These are phyloP conservation scores for Cyphomyrmex costatus DNA, from an alignment of 1,140 invertebrate genomes.

Conservation along the genomic window DNA sequence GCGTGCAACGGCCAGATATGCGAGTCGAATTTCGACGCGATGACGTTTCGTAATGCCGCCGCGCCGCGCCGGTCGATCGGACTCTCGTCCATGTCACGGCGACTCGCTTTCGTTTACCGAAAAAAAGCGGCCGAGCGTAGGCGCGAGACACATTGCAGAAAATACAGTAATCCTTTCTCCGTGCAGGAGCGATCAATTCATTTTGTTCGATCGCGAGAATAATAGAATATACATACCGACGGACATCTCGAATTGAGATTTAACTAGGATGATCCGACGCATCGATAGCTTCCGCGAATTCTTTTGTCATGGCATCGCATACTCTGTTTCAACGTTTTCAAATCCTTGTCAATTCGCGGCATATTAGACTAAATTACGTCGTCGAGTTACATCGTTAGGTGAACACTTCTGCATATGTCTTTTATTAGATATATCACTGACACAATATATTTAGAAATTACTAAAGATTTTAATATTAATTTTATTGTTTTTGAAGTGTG, in stretches of 20 bases:
- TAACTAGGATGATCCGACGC: neutral
- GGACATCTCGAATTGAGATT: neutral
- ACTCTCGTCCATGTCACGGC: neutral
- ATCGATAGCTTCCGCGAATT: neutral
- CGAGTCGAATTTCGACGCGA: conserved; percentile 68
- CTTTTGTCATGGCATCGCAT: neutral
- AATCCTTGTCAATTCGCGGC: too few relatives aligned
- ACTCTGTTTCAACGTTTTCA: too few relatives aligned
- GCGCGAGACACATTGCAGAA: neutral
- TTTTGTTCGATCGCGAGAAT: neutral
- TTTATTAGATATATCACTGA: too few relatives aligned
- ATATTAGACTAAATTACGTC: too few relatives aligned
- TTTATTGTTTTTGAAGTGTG: too few relatives aligned
- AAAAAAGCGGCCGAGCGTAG: conserved; percentile 33
- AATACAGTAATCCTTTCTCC: conserved; percentile 6
- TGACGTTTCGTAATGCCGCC: conserved; percentile 72
- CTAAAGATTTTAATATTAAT: too few relatives aligned
- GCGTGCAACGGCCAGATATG: conserved; percentile 65
- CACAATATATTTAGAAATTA: too few relatives aligned
- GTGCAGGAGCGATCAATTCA: neutral
- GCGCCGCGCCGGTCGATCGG: neutral
- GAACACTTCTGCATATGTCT: too few relatives aligned
- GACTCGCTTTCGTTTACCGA: conserved; percentile 35
- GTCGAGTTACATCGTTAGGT: too few relatives aligned
- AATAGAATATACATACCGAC: neutral